Conservation (phyloP, 2,797 vertebrate species). For the Hyperoplus lanceolatus region DNA sequence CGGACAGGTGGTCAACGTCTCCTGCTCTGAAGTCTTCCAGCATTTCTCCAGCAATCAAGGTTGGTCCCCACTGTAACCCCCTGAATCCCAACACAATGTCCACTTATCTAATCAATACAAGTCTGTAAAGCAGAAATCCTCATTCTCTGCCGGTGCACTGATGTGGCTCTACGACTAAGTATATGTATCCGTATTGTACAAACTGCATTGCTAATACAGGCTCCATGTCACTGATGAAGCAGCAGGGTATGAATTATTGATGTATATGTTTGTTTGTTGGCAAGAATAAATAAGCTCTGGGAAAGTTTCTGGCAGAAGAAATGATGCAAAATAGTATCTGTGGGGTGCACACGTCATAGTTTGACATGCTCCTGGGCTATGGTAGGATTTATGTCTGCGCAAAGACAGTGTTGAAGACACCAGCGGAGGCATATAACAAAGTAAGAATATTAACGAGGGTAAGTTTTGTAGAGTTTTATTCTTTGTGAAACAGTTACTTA, state of each 20-base stretch:
- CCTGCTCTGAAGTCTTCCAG: conserved; percentile 88
- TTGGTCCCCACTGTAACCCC: conserved; percentile 42
- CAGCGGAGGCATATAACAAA: conserved; percentile 2
- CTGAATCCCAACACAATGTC: too few species aligned
- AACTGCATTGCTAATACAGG: conserved; percentile 36
- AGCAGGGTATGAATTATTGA: conserved; percentile 66
- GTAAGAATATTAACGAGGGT: neutral
- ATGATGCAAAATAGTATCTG: conserved; percentile 40
- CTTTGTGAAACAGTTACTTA: neutral
- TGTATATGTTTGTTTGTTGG: conserved; percentile 58
- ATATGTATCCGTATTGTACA: conserved; percentile 46
- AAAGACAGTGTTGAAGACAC: conserved; percentile 31
- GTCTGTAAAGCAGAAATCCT: neutral
- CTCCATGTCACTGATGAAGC: conserved; percentile 41
- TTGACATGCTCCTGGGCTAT: conserved; percentile 12
- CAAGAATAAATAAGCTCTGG: conserved; percentile 31
- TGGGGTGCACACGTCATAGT: conserved; percentile 20
- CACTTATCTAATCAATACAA: neutral
- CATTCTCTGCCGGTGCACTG: conserved; percentile 14
- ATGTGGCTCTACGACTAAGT: neutral
- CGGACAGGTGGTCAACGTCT: conserved; percentile 87
- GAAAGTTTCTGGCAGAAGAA: conserved; percentile 48
- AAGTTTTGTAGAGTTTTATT: neutral
- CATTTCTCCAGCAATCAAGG: conserved; percentile 88
- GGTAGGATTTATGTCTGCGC: conserved; percentile 12